A percentile compares a stretch with the other conserved stretches of the same genome.
Conservation (phyloP, 2,888 invertebrate species). For the Dynastes grantii region DNA sequence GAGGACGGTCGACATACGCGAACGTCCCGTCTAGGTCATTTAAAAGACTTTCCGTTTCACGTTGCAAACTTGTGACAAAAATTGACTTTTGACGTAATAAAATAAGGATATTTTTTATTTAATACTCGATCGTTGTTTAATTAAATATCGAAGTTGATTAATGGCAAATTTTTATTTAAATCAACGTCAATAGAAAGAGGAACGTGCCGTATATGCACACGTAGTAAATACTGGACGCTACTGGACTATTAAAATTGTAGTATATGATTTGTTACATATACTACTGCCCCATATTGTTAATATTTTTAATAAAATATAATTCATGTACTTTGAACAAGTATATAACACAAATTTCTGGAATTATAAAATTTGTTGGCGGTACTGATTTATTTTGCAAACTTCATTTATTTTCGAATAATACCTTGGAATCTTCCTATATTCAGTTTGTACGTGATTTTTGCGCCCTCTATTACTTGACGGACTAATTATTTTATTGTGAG, state of each 20-base stretch:
- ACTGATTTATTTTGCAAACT: neutral
- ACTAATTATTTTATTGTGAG: too few species aligned
- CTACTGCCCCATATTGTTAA: too few species aligned
- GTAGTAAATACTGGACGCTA: too few species aligned
- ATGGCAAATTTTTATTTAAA: neutral
- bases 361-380: too few species aligned
- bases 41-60: conserved; percentile 66
- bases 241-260: too few species aligned
- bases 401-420: neutral
- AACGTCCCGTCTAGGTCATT: conserved; percentile 67
- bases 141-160: conserved; percentile 2
- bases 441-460: too few species aligned
- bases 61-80: conserved; percentile 49
- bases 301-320: too few species aligned
- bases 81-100: conserved; percentile 44
- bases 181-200: neutral
- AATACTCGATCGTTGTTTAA: neutral
- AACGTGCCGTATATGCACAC: neutral
- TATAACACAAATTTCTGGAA: too few species aligned
- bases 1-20: conserved; percentile 63
- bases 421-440: too few species aligned
- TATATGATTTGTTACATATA: too few species aligned
- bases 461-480: too few species aligned
- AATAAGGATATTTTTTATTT: conserved; percentile 19
- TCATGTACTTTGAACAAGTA: too few species aligned